These are phyloP conservation scores for Brotogeris chrysoptera DNA, from an alignment of 2,797 vertebrate genomes.

Conservation along the genomic window DNA sequence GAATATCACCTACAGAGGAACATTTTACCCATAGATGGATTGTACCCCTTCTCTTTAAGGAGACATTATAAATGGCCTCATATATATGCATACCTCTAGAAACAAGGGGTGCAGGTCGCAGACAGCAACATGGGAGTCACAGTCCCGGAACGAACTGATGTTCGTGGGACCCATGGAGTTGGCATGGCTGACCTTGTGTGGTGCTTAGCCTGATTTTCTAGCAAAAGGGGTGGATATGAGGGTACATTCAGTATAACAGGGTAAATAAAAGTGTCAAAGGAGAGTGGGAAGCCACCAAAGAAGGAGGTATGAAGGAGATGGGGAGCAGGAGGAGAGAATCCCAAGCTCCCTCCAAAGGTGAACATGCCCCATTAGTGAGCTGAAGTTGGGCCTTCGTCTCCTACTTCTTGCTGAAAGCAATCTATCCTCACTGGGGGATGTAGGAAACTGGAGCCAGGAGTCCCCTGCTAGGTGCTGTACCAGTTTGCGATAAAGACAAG, in stretches of 20 bases:
- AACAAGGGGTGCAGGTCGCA: fast-evolving
- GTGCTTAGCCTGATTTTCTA: background rate
- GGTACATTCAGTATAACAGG: background rate
- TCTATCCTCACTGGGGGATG: fast-evolving
- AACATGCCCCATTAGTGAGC: background rate
- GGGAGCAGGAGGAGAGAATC: background rate
- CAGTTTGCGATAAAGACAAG: background rate
- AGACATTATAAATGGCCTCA: background rate
- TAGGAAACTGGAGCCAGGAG: background rate
- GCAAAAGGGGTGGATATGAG: background rate
- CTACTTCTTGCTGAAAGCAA: background rate
- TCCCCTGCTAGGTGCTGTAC: background rate
- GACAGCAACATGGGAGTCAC: fast-evolving
- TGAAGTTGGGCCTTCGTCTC: fast-evolving
- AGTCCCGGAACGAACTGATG: background rate
- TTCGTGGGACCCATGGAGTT: fast-evolving
- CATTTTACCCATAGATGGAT: background rate
- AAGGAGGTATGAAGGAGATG: background rate
- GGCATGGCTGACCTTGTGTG: background rate
- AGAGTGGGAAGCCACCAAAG: background rate
- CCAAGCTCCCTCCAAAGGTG: background rate
- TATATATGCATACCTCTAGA: background rate
- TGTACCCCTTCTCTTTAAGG: background rate
- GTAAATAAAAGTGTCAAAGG: background rate
- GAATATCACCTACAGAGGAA: background rate